phyloP scores from a whole-genome alignment of 2,888 invertebrate genomes.

The Metacarcinus magister region DNA sequence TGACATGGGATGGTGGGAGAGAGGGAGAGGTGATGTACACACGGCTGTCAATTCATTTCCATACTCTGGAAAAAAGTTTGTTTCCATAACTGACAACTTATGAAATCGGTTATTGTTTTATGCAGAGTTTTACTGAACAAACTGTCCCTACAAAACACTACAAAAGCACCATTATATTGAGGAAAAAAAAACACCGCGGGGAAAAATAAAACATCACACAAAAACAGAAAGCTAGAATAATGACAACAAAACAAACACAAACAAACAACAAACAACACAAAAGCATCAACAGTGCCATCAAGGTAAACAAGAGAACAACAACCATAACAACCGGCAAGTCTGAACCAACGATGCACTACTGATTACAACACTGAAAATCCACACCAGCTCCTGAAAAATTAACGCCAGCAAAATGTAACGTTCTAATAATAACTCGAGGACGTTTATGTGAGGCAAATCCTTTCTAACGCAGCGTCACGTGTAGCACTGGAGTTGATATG shows the following conservation, averaged over 20 bases:
- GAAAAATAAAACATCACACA: not conserved
- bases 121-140: conserved; percentile 5
- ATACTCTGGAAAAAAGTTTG: conserved; percentile 28
- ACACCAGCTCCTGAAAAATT: not conserved
- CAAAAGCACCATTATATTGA: not conserved
- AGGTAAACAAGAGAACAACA: not conserved
- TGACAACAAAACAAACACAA: not conserved
- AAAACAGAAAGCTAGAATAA: not conserved
- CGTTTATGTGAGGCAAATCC: not conserved
- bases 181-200: not conserved
- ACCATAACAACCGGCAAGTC: not conserved
- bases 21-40: conserved; percentile 13
- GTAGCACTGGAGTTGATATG: not conserved
- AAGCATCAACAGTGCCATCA: not conserved
- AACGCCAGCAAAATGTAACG: not conserved
- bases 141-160: not conserved
- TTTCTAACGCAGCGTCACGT: not conserved
- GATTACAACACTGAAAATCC: not conserved
- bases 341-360: not conserved
- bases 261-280: not conserved
- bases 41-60: conserved; percentile 31
- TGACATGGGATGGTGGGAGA: not conserved
- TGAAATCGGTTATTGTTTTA: conserved; percentile 34
- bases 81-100: conserved; percentile 39
- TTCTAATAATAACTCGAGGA: not conserved